Conservation (phyloP, 2,797 vertebrate species). For the Rhodeus uyekii region DNA sequence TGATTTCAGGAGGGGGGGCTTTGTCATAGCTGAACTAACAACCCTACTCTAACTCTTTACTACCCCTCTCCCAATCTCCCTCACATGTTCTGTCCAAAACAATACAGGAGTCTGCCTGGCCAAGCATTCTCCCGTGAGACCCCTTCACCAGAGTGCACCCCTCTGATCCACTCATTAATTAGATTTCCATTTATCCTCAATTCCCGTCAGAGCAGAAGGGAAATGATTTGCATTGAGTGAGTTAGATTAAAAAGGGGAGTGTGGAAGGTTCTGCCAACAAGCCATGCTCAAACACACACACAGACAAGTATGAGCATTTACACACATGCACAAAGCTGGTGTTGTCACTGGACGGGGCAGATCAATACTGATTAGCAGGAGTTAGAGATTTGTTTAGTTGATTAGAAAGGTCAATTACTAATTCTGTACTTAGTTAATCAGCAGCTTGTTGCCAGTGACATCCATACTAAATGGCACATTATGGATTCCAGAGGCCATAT, state of each 20-base stretch:
- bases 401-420: slow-evolving; percentile 89
- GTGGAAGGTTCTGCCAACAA: slow-evolving; percentile 53
- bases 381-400: slow-evolving; percentile 85
- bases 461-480: slow-evolving; percentile 78
- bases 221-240: slow-evolving; percentile 69
- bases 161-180: slow-evolving; percentile 75
- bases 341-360: slow-evolving; percentile 65
- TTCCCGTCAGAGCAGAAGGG: slow-evolving; percentile 62
- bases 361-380: slow-evolving; percentile 85
- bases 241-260: slow-evolving; percentile 63
- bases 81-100: slow-evolving; percentile 59
- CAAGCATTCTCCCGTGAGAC: slow-evolving; percentile 61
- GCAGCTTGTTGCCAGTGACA: slow-evolving; percentile 78
- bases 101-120: slow-evolving; percentile 57
- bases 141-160: slow-evolving; percentile 64
- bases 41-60: slow-evolving; percentile 51
- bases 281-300: slow-evolving; percentile 41
- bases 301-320: slow-evolving; percentile 46
- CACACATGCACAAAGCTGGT: slow-evolving; percentile 25
- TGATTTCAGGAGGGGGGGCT: slow-evolving; percentile 49
- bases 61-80: slow-evolving; percentile 46
- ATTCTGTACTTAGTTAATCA: slow-evolving; percentile 88
- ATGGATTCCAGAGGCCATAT: slow-evolving; percentile 70
- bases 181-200: slow-evolving; percentile 69
- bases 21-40: slow-evolving; percentile 56